Evolutionary conservation across 2,888 invertebrate species (phyloP).

Genomic region (Trachelus tabidus): DNA sequence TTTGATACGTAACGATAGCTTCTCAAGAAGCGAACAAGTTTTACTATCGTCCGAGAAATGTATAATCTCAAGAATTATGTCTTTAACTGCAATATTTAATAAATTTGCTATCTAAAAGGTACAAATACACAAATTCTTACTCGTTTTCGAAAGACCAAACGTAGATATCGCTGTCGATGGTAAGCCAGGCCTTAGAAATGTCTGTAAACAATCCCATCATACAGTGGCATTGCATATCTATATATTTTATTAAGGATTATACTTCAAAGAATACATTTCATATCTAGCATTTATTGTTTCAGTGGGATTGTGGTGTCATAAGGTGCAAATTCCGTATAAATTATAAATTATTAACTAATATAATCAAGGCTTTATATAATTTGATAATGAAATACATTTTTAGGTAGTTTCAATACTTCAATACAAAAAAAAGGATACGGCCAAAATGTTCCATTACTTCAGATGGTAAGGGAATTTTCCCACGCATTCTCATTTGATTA

Average conservation of each 20-base stretch:
- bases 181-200: slow-evolving; percentile 95
- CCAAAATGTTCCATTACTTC: slow-evolving; percentile 96
- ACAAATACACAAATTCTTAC: slow-evolving; percentile 53
- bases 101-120: too few species aligned
- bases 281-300: too few species aligned
- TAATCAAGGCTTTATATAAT: slow-evolving; percentile 7
- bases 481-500: slow-evolving; percentile 82
- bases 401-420: slow-evolving; percentile 10
- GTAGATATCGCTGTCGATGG: slow-evolving; percentile 97
- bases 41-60: too few species aligned
- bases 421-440: slow-evolving; percentile 80
- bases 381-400: slow-evolving; percentile 6
- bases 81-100: too few species aligned
- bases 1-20: too few species aligned
- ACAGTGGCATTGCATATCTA: slow-evolving; percentile 95
- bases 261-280: neutral
- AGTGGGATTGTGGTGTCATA: too few species aligned
- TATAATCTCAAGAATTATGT: too few species aligned
- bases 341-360: neutral
- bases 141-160: slow-evolving; percentile 97
- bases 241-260: slow-evolving; percentile 33
- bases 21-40: too few species aligned
- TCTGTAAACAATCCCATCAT: slow-evolving; percentile 98
- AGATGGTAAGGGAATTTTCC: slow-evolving; percentile 89
- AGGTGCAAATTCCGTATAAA: too few species aligned